Base-by-base conservation (phyloP, 2,888 invertebrate species). In the Luperina testacea region DNA sequence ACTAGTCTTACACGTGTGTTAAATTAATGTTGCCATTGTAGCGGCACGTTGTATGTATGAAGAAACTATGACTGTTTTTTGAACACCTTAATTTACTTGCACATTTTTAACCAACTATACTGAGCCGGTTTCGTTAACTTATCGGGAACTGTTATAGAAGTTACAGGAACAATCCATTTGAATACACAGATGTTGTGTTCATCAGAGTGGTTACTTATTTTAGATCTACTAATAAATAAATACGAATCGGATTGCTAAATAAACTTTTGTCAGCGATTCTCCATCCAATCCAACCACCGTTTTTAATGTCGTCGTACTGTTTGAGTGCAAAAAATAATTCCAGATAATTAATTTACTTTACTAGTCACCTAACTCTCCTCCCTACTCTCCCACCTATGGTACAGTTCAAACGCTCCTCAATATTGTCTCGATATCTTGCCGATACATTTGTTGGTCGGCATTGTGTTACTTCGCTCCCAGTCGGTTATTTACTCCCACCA, bases 401-500 rank as follows among this genome's bases (percentile, higher is more conserved):
- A 3, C 61, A 74, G 57, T 61, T 51, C 51, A 70, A 87, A 81
- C 81, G 65, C 77, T 78, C 76, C 79, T 64, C 75, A 0, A 71
- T 59, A 70, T 78, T 78, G 84, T 83, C 75, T 83, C 75, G 80
- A 71, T 87, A 87, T 86, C 83, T 85, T 24, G 68, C 71, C 86
- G 88, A 78, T 78, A 87, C 87, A 87, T 86, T 84, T 87, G 86
- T 80, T 67, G 80, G 78, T 80, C 13, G 65, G 73, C 51, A 81
- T 81, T 78, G 81, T 81, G 79, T 85, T 65, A 61, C 65, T 68
- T 67, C 72, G 78, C 72, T 71, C 73, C 59, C 53, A 53, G 51
- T 38, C 65, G 42, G 68, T 75, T 87, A 78, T 84, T 84, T 87
- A 87, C 88, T 80, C n/a, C 61, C 61, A 42, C 77, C 67, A 48